Evolutionary conservation across 37 sponge, comb jelly and placozoan species (phyloP), one percentile per base, ranked within the genome.

Genomic region (Hexactinellida sp.): DNA sequence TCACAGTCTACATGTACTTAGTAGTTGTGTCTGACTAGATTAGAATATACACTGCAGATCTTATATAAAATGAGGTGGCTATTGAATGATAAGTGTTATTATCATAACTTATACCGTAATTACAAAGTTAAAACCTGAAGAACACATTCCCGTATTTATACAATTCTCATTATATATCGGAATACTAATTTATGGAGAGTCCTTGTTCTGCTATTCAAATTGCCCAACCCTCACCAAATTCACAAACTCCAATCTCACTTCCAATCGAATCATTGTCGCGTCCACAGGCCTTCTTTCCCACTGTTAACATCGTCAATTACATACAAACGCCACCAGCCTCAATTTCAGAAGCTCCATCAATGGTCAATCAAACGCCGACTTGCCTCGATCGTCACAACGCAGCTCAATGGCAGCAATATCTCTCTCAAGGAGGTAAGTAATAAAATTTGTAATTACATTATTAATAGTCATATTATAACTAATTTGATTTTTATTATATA

Each of bases 271-370:
- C 76, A n/a, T 63, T 63, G 13, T 63, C 76, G 3, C 76, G 76
- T n/a, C 76, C 76, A 63, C 76, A 63, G 13, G 30, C 76, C 21
- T 63, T 63, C 76, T 63, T 63, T 23, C 76, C 76, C 3, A 63
- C 76, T 63, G 76, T 63, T n/a, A 63, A 63, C 34, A 63, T 63
- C 34, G 76, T 63, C 34, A 63, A 63, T 63, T 63, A 63, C 76
- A 63, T 63, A 25, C 76, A 63, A 63, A 63, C 76, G 3, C 76
- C 76, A 28, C 28, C 76, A 25, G 76, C 76, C 3, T 63, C 76
- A 3, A 63, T 63, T 7, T 63, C 76, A 23, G 76, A 63, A 63
- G 5, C 76, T 10, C 76, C 76, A 25, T 25, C 76, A 63, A 63
- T 63, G 76, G 5, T 7, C 1, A 63, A n/a, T n/a, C 76, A 23